Conservation (phyloP, 2,888 invertebrate genomes). For the Tetranychus piercei region DNA sequence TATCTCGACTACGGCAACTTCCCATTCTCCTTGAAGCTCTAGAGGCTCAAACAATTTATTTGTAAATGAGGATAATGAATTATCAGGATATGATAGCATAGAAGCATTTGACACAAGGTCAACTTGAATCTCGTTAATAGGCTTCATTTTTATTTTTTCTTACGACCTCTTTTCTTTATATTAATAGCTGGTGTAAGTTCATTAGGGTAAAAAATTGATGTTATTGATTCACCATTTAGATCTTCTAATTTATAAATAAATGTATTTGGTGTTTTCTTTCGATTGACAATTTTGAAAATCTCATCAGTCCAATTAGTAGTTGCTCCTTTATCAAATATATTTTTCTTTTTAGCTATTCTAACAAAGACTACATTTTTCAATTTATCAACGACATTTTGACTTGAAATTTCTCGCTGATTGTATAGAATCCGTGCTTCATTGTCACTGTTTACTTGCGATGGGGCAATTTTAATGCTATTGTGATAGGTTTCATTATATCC, state of each 20-base stretch:
- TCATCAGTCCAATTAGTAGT: not conserved
- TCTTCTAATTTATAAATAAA: constrained; percentile 3
- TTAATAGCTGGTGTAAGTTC: not conserved
- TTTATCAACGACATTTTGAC: not conserved
- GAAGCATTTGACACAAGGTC: not conserved
- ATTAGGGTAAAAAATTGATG: constrained; percentile 1
- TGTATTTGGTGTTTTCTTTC: not conserved
- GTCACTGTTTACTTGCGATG: not conserved
- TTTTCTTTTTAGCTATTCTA: not conserved
- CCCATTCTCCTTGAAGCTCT: not conserved
- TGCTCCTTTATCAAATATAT: not conserved
- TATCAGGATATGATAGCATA: not conserved
- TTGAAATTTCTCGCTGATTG: not conserved
- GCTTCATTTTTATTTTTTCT: not conserved
- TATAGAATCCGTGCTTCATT: not conserved
- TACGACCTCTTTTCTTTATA: not conserved
- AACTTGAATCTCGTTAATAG: not conserved
- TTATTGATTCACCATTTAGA: not conserved
- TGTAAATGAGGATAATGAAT: not conserved
- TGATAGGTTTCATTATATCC: not conserved
- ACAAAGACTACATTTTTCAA: not conserved
- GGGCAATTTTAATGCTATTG: not conserved
- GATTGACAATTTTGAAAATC: not conserved
- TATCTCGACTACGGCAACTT: not conserved
- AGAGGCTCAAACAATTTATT: not conserved